These are phyloP conservation scores for Protula sp. DNA, from an alignment of 2,888 invertebrate genomes.

Conservation along the genomic window DNA sequence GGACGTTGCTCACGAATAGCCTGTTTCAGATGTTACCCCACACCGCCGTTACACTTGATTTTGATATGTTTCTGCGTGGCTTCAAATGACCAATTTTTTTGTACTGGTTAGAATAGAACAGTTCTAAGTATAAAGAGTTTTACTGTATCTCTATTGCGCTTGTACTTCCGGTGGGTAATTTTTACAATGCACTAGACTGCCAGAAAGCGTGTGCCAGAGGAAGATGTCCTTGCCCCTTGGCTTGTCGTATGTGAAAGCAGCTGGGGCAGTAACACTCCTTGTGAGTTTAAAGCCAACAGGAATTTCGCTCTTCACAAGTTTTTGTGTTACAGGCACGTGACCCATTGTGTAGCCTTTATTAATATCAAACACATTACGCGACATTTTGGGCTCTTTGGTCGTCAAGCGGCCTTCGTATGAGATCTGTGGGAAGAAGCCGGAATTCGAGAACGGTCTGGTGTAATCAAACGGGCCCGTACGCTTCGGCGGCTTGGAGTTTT, in stretches of 20 bases:
- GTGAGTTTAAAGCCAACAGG: slow-evolving; percentile 4
- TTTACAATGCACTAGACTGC: slow-evolving; percentile 6
- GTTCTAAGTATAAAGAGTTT: too few relatives aligned
- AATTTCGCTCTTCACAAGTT: slow-evolving; percentile 1
- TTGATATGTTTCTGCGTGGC: too few relatives aligned
- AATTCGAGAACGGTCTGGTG: slow-evolving; percentile 22
- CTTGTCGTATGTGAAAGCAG: slow-evolving; percentile 4
- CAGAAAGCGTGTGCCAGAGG: slow-evolving; percentile 26
- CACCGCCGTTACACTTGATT: too few relatives aligned
- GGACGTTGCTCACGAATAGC: too few relatives aligned
- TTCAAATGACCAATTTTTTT: too few relatives aligned
- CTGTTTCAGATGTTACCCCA: too few relatives aligned
- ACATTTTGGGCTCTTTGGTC: neutral
- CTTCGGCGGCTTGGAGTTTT: neutral
- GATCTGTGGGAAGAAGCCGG: slow-evolving; percentile 23
- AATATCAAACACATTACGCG: slow-evolving; percentile 9
- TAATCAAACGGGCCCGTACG: slow-evolving; percentile 13
- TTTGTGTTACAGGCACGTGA: slow-evolving; percentile 10
- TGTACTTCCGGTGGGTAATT: slow-evolving; percentile 1
- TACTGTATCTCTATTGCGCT: too few relatives aligned
- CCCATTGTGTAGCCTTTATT: slow-evolving; percentile 20
- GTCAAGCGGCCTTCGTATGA: neutral
- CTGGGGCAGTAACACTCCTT: slow-evolving; percentile 5
- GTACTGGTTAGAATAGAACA: too few relatives aligned
- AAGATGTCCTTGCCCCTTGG: slow-evolving; percentile 13